Evolutionary conservation across 2,113 vertebrate genomes (phyloP).

Genomic region (Poecile atricapillus): DNA sequence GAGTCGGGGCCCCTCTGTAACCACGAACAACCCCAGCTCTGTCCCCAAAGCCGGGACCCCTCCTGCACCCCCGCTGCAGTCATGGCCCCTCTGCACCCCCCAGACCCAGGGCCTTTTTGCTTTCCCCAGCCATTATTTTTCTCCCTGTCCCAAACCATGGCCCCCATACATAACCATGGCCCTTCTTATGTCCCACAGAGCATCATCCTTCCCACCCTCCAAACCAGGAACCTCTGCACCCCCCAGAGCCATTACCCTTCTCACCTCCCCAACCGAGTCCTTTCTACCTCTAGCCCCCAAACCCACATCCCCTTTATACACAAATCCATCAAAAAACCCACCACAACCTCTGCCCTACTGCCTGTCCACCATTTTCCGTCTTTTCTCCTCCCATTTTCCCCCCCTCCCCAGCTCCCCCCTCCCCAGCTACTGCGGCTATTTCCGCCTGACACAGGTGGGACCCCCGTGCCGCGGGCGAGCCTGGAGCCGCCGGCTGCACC

Average conservation of each 20-base stretch:
- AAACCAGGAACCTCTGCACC: neutral
- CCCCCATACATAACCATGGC: neutral
- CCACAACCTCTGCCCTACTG: neutral
- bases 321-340: neutral
- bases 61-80: neutral
- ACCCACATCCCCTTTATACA: neutral
- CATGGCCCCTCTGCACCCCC: neutral
- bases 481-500: conserved; percentile 76
- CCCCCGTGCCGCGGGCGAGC: conserved; percentile 65
- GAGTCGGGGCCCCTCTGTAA: neutral
- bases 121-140: neutral
- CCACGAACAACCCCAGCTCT: too few species aligned
- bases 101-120: neutral
- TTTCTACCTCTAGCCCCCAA: neutral
- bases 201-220: neutral
- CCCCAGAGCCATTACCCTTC: too few species aligned
- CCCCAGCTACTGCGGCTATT: conserved; percentile 79
- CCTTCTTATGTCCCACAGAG: neutral
- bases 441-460: conserved; percentile 77
- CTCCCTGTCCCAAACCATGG: neutral
- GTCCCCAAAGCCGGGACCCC: neutral
- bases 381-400: neutral
- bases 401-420: neutral
- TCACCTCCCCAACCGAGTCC: too few species aligned
- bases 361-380: neutral